Evolutionary conservation across 2,797 vertebrate species (phyloP), one percentile per base, ranked within the genome.

Genomic region (Onychomys torridus): DNA sequence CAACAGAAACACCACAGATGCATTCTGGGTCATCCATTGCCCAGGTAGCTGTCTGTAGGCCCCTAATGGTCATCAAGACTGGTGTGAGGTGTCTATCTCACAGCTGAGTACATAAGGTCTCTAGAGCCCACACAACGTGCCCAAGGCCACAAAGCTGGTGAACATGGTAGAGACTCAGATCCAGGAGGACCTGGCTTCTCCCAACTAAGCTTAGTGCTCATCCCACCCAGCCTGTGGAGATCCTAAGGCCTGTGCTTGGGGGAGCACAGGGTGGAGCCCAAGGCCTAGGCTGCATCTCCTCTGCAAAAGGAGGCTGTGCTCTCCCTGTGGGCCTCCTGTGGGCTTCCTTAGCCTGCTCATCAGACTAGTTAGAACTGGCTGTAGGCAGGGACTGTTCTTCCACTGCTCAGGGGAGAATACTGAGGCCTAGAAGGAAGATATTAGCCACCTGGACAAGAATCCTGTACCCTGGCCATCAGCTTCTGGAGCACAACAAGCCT

Each of bases 1-100:
- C 9, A 23, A 49, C 0, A 61, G 75, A 73, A 43, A 73, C 25
- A 1, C 14, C 32, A 76, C 0, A 0, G 34, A 59, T 0, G 17
- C 34, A 29, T 49, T 49, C 32, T 16, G 8, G 75, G 19, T 34
- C 46, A 65, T 6, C 65, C 16, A 13, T 23, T 0, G 0, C 71
- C 85, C 46, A 17, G 6, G 55, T 25, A 61, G 25, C 55, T 73
- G 52, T 69, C 71, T 32, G 32, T 8, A 61, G 52, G 23, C 11
- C 59, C 16, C 49, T 32, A 55, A n/a, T 2, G 89, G 16, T 61
- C 92, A 37, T 29, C 2, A 43, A 89, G 61, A 55, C 65, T 25
- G n/a, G 40, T 40, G 9, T 67, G 59, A 77, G 71, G 5, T 16
- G n/a, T 34, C 88, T 55, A 71, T 69, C 65, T 77, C 8, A 95